Evolutionary conservation across 2,113 vertebrate species (phyloP).

Genomic region (Hoplias malabaricus): DNA sequence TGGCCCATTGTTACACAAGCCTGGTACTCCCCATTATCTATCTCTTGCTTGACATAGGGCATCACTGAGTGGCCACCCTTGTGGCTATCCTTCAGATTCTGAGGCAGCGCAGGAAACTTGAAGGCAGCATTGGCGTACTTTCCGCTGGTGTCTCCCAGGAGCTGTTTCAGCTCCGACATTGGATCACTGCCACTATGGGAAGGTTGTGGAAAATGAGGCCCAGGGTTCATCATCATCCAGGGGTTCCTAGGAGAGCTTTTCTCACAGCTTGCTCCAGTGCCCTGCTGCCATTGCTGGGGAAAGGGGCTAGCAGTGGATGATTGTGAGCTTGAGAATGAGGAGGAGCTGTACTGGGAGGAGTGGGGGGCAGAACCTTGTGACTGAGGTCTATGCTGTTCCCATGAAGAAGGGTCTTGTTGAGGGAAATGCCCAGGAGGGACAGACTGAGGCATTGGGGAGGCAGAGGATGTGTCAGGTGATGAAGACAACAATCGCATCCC

Average conservation of each 20-base stretch:
- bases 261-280: constrained; percentile 59
- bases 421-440: constrained; percentile 66
- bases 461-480: constrained; percentile 58
- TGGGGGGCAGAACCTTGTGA: constrained; percentile 63
- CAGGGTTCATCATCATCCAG: constrained; percentile 71
- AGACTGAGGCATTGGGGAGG: constrained; percentile 63
- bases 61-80: constrained; percentile 57
- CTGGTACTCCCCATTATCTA: constrained; percentile 64
- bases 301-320: constrained; percentile 54
- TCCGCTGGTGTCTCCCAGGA: constrained; percentile 80
- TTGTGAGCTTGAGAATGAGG: constrained; percentile 65
- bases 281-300: constrained; percentile 66
- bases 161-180: constrained; percentile 92
- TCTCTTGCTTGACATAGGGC: constrained; percentile 73
- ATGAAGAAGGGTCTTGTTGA: constrained; percentile 61
- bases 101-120: constrained; percentile 76
- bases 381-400: constrained; percentile 71
- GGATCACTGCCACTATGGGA: constrained; percentile 76
- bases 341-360: constrained; percentile 61
- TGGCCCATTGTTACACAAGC: constrained; percentile 62
- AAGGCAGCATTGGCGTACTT: constrained; percentile 82
- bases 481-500: constrained; percentile 53
- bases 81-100: constrained; percentile 57
- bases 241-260: constrained; percentile 59
- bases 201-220: constrained; percentile 60